Percentiles rank a stretch among this genome's conserved stretches.
phyloP scores from a whole-genome alignment of 37 sponge, comb jelly and placozoan species.

The Beroe forskalii region DNA sequence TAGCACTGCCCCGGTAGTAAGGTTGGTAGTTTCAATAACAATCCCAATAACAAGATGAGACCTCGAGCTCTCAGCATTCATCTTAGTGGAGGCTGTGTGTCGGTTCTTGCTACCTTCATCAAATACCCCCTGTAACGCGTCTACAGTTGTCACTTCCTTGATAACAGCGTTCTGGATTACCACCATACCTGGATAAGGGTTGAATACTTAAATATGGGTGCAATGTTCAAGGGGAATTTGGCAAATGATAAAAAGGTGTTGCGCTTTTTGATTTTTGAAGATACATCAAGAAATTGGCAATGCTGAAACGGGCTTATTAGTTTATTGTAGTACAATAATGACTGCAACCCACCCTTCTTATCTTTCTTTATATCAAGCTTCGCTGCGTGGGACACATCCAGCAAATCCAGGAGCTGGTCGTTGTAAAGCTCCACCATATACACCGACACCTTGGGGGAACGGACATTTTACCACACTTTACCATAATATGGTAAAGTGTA shows the following conservation, averaged over 20 bases:
- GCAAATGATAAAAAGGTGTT: too few relatives aligned
- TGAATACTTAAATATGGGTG: too few relatives aligned
- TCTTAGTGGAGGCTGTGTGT: conserved; percentile 71
- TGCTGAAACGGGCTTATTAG: too few relatives aligned
- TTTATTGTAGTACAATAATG: too few relatives aligned
- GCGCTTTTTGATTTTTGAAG: too few relatives aligned
- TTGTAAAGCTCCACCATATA: conserved; percentile 76
- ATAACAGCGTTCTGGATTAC: conserved; percentile 64
- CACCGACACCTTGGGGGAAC: not conserved
- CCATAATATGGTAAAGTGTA: too few relatives aligned
- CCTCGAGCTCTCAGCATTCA: conserved; percentile 73
- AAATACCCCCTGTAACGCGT: conserved; percentile 66
- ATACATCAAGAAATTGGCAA: too few relatives aligned
- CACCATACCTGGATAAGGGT: conserved; percentile 72
- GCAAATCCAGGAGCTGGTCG: conserved; percentile 69
- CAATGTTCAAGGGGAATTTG: too few relatives aligned
- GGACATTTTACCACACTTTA: too few relatives aligned
- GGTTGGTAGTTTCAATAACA: conserved; percentile 69
- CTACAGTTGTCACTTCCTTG: conserved; percentile 59
- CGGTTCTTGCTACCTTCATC: conserved; percentile 68
- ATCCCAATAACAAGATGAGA: conserved; percentile 72
- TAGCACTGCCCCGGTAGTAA: conserved; percentile 66
- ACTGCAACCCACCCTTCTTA: conserved; percentile 71
- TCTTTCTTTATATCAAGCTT: conserved; percentile 74
- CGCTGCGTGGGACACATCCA: conserved; percentile 42